Base-by-base conservation (phyloP, 2,113 vertebrate genomes). In the Otus sunia region DNA sequence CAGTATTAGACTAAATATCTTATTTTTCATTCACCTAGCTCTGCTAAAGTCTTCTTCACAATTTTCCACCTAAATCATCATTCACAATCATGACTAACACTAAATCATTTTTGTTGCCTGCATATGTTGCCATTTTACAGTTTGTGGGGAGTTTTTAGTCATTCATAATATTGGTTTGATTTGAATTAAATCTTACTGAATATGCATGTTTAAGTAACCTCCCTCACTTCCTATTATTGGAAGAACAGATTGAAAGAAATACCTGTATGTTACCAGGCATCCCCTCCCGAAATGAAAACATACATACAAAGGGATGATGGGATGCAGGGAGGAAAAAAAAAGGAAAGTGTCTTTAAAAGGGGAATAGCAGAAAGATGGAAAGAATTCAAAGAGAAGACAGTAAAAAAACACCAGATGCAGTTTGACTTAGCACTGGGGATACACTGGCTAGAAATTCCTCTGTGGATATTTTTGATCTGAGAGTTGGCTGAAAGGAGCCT, bases 31-130 rank as follows among this genome's bases (percentile, higher is more conserved):
- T 96, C 77, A 95, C 29, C 45, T 76, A 22, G 27, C 60, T 82
- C 66, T 94, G 41, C 85, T 79, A 92, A 78, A 36, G 41, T 94
- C 32, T 69, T 91, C 34, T 77, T 78, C 62, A 68, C 58, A 41
- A n/a, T 91, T 80, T 89, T 62, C 74, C 60, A 81, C 66, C 83
- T 64, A 86, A 79, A 92, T 75, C 76, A 91, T 89, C 76, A 91
- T 89, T 97, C 86, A 87, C 9, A 84, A 43, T 90, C 80, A 62
- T 97, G 97, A 96, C 96, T 96, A 95, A 94, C 60, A 41, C 49
- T 1, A 80, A 90, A 41, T 49, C 36, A 66, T 89, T 96, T 95
- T 89, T 91, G 66, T 91, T 3, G 32, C 45, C 64, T 94, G 83
- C 76, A 89, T 60, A 43, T 91, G 68, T 91, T 97, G 83, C 83